Conservation (phyloP, 2,113 vertebrate genomes). For the zebrafish (Danio rerio) region DNA sequence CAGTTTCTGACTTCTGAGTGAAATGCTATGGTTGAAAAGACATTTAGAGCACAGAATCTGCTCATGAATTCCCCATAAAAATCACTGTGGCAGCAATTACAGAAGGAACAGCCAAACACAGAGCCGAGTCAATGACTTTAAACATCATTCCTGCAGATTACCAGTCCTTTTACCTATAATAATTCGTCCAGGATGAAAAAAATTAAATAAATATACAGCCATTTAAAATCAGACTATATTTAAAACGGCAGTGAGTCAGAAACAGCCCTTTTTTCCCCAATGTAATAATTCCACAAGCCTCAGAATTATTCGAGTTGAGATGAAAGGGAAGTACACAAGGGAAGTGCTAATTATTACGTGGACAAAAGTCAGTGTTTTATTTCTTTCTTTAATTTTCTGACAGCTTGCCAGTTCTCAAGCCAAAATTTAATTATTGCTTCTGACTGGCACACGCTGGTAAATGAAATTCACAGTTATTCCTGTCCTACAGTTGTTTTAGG, state of each 20-base stretch:
- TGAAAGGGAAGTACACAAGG: slow-evolving; percentile 38
- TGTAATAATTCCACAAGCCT: slow-evolving; percentile 16
- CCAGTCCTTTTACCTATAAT: background rate
- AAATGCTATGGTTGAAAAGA: background rate
- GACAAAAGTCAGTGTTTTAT: background rate
- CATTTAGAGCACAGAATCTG: background rate
- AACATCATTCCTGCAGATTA: background rate
- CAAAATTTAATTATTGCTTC: slow-evolving; percentile 14
- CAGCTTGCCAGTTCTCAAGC: slow-evolving; percentile 19
- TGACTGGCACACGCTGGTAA: background rate
- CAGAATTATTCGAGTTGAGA: slow-evolving; percentile 32
- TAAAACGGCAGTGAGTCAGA: background rate
- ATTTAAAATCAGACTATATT: background rate
- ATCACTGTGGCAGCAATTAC: background rate
- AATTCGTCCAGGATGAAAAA: background rate
- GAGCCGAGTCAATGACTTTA: background rate
- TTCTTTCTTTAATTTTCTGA: background rate
- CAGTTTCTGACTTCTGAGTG: background rate
- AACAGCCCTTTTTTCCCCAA: background rate
- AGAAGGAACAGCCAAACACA: background rate
- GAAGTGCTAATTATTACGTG: slow-evolving; percentile 35
- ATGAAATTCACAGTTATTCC: background rate
- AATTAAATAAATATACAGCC: background rate
- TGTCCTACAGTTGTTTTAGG: background rate
- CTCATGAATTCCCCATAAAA: background rate